Percentiles rank a stretch among this genome's conserved stretches.
phyloP scores from a whole-genome alignment of 2,888 invertebrate genomes.

The Cataglyphis cursor region DNA sequence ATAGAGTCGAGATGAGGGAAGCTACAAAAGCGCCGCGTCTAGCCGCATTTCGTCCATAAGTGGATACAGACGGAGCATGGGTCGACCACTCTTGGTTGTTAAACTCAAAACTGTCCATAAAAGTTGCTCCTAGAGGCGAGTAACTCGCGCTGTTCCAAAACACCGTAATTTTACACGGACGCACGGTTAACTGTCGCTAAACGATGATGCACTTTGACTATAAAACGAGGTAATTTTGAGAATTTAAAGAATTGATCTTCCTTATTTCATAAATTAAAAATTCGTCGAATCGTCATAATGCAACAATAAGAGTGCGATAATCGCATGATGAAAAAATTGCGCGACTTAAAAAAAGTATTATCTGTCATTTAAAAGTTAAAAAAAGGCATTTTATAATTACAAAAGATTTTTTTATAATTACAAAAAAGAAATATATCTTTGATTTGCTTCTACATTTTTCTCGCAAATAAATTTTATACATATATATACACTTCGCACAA shows the following conservation, averaged over 20 bases:
- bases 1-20: constrained; percentile 32
- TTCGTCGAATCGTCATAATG: not conserved
- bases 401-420: constrained; percentile 33
- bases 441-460: not conserved
- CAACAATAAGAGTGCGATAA: constrained; percentile 5
- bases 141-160: constrained; percentile 3
- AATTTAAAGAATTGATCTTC: not conserved
- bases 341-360: not conserved
- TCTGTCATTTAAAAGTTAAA: constrained; percentile 4
- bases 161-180: constrained; percentile 12
- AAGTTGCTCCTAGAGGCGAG: constrained; percentile 27
- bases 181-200: not conserved
- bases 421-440: constrained; percentile 16
- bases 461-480: not conserved
- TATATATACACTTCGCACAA: not conserved
- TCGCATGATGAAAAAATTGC: constrained; percentile 10
- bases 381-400: constrained; percentile 6
- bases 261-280: not conserved
- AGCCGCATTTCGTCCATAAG: constrained; percentile 26
- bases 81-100: constrained; percentile 29
- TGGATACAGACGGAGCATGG: constrained; percentile 28
- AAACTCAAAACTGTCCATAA: constrained; percentile 57
- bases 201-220: not conserved
- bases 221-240: not conserved
- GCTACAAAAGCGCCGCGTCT: constrained; percentile 37